A percentile compares a stretch with the other conserved stretches of the same genome.
phyloP scores from a whole-genome alignment of 2,113 vertebrate genomes.

The Gadus macrocephalus region DNA sequence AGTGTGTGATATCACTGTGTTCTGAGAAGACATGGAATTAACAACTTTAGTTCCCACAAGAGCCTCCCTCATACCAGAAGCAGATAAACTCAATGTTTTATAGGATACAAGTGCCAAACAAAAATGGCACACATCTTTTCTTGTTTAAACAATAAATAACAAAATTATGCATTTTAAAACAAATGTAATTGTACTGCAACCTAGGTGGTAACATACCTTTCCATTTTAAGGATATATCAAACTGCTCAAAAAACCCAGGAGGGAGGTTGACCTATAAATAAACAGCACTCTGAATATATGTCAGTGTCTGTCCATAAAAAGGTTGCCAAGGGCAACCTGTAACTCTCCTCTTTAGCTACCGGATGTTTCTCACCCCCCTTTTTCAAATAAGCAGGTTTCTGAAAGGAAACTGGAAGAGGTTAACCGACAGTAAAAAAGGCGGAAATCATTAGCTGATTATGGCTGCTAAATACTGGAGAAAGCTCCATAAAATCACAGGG shows the following conservation, averaged over 20 bases:
- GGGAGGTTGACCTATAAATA: neutral
- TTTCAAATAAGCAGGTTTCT: slow-evolving; percentile 29
- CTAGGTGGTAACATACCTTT: no score
- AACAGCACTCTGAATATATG: neutral
- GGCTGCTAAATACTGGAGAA: slow-evolving; percentile 42
- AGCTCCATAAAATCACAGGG: slow-evolving; percentile 53
- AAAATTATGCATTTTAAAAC: no score
- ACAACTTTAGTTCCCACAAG: no score
- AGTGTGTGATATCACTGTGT: no score
- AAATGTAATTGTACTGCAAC: no score
- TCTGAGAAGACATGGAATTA: no score
- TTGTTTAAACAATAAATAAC: no score
- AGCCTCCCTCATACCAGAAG: no score
- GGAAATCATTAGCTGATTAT: slow-evolving; percentile 65
- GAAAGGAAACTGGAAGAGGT: slow-evolving; percentile 40
- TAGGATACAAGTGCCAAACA: neutral
- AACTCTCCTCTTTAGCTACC: slow-evolving; percentile 33
- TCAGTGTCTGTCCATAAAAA: slow-evolving; percentile 16
- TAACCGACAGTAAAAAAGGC: slow-evolving; percentile 56
- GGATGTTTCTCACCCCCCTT: slow-evolving; percentile 39
- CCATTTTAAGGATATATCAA: no score
- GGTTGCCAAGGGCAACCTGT: slow-evolving; percentile 37
- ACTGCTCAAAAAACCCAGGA: neutral
- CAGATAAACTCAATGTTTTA: no score
- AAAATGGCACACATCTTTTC: neutral